Evolutionary conservation across 2,797 vertebrate genomes (phyloP).

Genomic region (Aulostomus chinensis): DNA sequence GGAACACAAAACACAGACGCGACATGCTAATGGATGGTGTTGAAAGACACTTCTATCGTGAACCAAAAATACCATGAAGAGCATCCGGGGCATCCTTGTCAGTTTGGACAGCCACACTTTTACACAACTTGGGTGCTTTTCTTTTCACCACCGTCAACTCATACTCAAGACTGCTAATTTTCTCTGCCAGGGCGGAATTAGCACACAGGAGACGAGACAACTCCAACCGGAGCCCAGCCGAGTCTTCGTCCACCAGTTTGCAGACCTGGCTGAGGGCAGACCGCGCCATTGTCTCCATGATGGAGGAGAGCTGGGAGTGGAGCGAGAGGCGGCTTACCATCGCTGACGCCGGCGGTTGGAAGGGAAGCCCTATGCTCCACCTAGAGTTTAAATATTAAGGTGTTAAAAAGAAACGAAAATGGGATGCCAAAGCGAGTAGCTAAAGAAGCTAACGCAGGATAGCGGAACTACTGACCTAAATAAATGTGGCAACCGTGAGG

Average conservation of each 20-base stretch:
- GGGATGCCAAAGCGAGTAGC: background rate
- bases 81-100: constrained; percentile 34
- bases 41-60: background rate
- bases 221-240: constrained; percentile 60
- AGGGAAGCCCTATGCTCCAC: background rate
- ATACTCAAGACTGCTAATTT: constrained; percentile 60
- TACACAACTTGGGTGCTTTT: constrained; percentile 28
- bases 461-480: constrained; percentile 45
- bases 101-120: constrained; percentile 65
- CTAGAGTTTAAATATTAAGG: too few species aligned
- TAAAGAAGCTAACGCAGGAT: constrained; percentile 12
- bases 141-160: constrained; percentile 49
- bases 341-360: background rate
- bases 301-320: constrained; percentile 68
- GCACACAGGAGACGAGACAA: constrained; percentile 57
- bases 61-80: background rate
- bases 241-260: constrained; percentile 74
- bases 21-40: background rate
- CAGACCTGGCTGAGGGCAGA: constrained; percentile 67
- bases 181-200: constrained; percentile 63
- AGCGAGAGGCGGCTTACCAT: constrained; percentile 57
- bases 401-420: background rate
- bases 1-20: background rate
- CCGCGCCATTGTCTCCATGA: constrained; percentile 73
- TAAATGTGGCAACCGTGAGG: constrained; percentile 56